phyloP scores from a whole-genome alignment of 2,888 invertebrate species.

The Baccha elongata region DNA sequence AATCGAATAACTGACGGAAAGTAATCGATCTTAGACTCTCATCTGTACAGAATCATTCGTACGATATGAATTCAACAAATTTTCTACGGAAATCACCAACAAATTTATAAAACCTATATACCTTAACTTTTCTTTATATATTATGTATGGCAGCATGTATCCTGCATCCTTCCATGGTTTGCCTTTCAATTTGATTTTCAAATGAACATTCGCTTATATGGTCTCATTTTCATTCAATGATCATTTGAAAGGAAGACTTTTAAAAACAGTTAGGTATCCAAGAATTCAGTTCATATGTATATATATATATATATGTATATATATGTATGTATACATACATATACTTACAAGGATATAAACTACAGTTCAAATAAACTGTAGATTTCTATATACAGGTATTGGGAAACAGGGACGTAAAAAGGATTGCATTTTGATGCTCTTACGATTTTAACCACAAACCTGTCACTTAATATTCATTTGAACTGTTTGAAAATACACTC shows the following conservation, averaged over 20 bases:
- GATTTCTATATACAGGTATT: neutral
- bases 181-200: neutral
- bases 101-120: neutral
- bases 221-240: constrained; percentile 30
- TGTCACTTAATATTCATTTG: constrained; percentile 9
- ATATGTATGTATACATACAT: too few relatives aligned
- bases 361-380: neutral
- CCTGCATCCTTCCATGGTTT: neutral
- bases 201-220: neutral
- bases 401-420: neutral
- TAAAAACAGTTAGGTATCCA: neutral
- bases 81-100: constrained; percentile 16
- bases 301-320: too few relatives aligned
- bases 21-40: neutral
- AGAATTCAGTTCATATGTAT: too few relatives aligned
- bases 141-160: neutral
- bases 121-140: neutral
- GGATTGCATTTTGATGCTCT: constrained; percentile 17
- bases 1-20: constrained; percentile 18
- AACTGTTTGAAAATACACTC: neutral
- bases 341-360: neutral
- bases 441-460: neutral
- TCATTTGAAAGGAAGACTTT: neutral
- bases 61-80: neutral
- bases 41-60: neutral